Conservation (phyloP, 2,113 vertebrate genomes). For the Prinia subflava region DNA sequence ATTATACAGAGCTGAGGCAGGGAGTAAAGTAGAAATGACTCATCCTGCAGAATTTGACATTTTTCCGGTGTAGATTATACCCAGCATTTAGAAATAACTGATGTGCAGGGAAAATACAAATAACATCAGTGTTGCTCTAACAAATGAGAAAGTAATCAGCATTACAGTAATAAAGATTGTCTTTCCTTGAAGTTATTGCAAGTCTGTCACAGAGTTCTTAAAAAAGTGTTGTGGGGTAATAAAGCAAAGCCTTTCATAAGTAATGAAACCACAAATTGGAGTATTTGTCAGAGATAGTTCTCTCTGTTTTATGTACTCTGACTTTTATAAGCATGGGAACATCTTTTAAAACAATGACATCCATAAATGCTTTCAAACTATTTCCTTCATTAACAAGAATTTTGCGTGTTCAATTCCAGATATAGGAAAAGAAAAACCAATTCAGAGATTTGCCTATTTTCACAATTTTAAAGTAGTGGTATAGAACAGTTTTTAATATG, state of each 20-base stretch:
- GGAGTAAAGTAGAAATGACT: constrained; percentile 76
- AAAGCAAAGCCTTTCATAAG: constrained; percentile 11
- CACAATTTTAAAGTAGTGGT: neutral
- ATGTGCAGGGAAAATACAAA: neutral
- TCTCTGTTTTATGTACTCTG: neutral
- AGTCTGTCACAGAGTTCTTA: neutral
- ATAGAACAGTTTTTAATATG: neutral
- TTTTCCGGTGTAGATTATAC: constrained; percentile 5
- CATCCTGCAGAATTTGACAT: constrained; percentile 54
- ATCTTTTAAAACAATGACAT: neutral
- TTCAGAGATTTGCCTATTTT: neutral
- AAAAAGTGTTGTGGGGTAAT: neutral
- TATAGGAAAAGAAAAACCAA: neutral
- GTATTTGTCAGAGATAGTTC: constrained; percentile 24
- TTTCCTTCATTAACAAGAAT: neutral
- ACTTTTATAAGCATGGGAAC: constrained; percentile 25
- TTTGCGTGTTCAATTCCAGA: neutral
- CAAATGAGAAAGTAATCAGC: neutral
- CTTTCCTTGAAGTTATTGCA: neutral
- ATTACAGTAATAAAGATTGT: neutral
- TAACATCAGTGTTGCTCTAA: neutral
- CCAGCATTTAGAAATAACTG: neutral
- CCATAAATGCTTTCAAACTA: neutral
- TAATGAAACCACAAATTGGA: constrained; percentile 31
- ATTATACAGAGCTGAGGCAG: constrained; percentile 64